phyloP scores from a whole-genome alignment of 1,140 invertebrate genomes.

The Pteromalus puparum region DNA sequence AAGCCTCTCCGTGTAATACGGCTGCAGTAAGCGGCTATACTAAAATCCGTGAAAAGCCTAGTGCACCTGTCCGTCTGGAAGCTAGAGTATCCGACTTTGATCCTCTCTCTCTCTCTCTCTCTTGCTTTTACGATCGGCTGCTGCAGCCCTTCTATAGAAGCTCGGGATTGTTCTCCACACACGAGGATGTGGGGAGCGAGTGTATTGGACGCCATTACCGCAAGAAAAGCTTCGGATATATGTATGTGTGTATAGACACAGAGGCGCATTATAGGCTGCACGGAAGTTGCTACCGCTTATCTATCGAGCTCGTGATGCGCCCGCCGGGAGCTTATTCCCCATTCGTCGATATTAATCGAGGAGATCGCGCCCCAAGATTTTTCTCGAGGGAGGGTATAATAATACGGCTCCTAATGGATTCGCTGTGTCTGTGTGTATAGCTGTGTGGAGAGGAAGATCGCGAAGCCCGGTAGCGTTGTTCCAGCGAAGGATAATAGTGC shows the following conservation, averaged over 20 bases:
- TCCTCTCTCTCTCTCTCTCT: constrained; percentile 27
- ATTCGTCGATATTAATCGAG: constrained; percentile 22
- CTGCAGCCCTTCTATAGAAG: not conserved
- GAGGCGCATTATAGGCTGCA: not conserved
- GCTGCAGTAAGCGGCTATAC: not conserved
- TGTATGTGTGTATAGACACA: not conserved
- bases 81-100: constrained; percentile 21
- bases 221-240: not conserved
- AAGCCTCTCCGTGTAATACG: constrained; percentile 1
- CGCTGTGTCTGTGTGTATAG: not conserved
- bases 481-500: not conserved
- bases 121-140: constrained; percentile 26
- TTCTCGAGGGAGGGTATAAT: constrained; percentile 37
- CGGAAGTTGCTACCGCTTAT: not conserved
- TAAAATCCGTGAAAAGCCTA: constrained; percentile 28
- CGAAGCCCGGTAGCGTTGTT: not conserved
- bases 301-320: not conserved
- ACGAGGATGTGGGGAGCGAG: constrained; percentile 2
- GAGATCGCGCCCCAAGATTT: constrained; percentile 8
- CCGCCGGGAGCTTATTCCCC: not conserved
- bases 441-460: not conserved
- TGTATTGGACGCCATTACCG: not conserved
- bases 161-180: not conserved
- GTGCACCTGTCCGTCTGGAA: not conserved
- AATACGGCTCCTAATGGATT: not conserved